phyloP scores from a whole-genome alignment of 1,140 invertebrate species.

The Luehdorfia chinensis region DNA sequence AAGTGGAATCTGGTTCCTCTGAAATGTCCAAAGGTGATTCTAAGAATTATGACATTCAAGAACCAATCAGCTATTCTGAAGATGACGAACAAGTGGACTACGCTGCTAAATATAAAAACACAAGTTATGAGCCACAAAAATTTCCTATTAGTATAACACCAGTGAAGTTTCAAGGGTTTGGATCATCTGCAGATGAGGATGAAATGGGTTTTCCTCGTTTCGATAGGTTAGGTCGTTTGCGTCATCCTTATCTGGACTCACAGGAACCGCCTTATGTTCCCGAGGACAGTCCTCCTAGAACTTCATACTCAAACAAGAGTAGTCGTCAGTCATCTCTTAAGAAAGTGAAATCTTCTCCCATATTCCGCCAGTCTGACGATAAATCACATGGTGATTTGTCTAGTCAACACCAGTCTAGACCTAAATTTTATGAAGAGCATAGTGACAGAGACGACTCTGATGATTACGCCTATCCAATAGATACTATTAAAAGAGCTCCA shows the following conservation, averaged over 20 bases:
- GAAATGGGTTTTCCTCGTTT: conserved; percentile 81
- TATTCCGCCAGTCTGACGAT: conserved; percentile 52
- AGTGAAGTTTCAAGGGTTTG: conserved; percentile 78
- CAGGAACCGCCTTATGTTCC: conserved; percentile 66
- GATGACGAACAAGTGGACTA: conserved; percentile 75
- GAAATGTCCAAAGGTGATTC: conserved; percentile 78
- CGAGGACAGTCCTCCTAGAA: conserved; percentile 59
- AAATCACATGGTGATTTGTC: conserved; percentile 49
- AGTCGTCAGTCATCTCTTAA: conserved; percentile 67
- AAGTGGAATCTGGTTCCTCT: conserved; percentile 81
- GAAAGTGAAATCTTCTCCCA: conserved; percentile 43
- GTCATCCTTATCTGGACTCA: conserved; percentile 72
- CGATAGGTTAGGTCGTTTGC: conserved; percentile 76
- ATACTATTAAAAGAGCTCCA: conserved; percentile 74
- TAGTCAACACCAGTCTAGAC: conserved; percentile 44
- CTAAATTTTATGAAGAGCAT: conserved; percentile 54
- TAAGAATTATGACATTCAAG: conserved; percentile 70
- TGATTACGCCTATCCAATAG: conserved; percentile 70
- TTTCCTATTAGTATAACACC: conserved; percentile 67
- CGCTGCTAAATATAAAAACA: conserved; percentile 50
- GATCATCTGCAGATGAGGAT: conserved; percentile 79
- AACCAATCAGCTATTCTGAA: conserved; percentile 77
- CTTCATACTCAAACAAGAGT: conserved; percentile 65
- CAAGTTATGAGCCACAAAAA: conserved; percentile 55
- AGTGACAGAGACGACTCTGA: conserved; percentile 71